Percentiles rank a stretch among this genome's conserved stretches.
Conservation (phyloP, 2,113 vertebrate species). For the Pygathrix nemaeus region DNA sequence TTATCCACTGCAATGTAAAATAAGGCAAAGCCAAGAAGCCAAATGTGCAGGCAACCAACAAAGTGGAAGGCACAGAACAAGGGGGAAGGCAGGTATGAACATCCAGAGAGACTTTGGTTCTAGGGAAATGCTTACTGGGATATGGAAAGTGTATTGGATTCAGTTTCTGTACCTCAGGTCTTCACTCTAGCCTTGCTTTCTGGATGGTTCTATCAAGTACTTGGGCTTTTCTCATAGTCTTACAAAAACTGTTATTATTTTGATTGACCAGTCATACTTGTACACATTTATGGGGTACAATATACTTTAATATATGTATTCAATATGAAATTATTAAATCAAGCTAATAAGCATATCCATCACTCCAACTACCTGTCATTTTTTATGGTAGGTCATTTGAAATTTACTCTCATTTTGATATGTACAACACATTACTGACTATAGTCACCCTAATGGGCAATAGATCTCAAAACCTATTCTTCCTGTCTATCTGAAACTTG, state of each 20-base stretch:
- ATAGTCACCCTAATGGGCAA: not conserved
- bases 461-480: not conserved
- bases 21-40: not conserved
- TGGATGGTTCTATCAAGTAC: not conserved
- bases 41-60: not conserved
- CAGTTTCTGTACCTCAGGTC: not conserved
- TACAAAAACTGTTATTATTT: not conserved
- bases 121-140: not conserved
- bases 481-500: not conserved
- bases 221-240: not conserved
- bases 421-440: not conserved
- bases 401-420: not conserved
- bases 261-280: not conserved
- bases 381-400: not conserved
- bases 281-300: not conserved
- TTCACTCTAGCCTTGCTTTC: not conserved
- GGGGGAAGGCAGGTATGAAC: fast-evolving
- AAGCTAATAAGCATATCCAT: not conserved
- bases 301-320: not conserved
- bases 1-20: not conserved
- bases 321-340: not conserved
- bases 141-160: not conserved
- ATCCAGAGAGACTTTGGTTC: not conserved
- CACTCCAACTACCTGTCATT: not conserved
- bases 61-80: not conserved